Conservation (phyloP, 2,888 invertebrate genomes). For the Pachliopta kotzebuea region DNA sequence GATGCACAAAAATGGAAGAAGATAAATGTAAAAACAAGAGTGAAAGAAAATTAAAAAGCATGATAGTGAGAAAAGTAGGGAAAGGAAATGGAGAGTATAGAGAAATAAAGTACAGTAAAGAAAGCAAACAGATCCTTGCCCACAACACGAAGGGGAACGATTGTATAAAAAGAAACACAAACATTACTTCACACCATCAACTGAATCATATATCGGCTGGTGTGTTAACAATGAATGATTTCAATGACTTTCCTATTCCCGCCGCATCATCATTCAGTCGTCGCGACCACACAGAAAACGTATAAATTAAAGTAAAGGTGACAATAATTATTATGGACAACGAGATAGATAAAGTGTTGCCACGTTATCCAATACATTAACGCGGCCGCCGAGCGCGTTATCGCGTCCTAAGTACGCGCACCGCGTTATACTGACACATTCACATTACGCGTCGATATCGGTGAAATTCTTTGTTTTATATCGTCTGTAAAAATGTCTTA, state of each 20-base stretch:
- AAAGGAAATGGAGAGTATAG: too few relatives aligned
- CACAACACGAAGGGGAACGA: too few relatives aligned
- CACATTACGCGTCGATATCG: background rate
- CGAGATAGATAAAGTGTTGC: constrained; percentile 32
- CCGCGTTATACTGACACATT: constrained; percentile 8
- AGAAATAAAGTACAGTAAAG: too few relatives aligned
- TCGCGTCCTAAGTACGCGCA: constrained; percentile 23
- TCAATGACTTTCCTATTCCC: constrained; percentile 26
- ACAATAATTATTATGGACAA: constrained; percentile 43
- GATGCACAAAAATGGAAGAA: too few relatives aligned
- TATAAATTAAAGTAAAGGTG: constrained; percentile 38
- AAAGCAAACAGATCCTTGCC: too few relatives aligned
- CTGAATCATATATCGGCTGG: background rate
- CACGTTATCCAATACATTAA: constrained; percentile 33
- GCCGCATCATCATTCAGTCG: constrained; percentile 30
- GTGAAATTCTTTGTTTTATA: background rate
- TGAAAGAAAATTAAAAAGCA: too few relatives aligned
- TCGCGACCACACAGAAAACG: constrained; percentile 40
- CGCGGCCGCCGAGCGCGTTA: constrained; percentile 13
- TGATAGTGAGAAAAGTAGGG: too few relatives aligned
- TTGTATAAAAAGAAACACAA: too few relatives aligned
- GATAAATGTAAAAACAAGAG: too few relatives aligned
- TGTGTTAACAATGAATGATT: background rate
- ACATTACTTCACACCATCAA: background rate
- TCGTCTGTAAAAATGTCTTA: background rate